Evolutionary conservation across 2,888 invertebrate species (phyloP).

Genomic region (Galeruca laticollis): DNA sequence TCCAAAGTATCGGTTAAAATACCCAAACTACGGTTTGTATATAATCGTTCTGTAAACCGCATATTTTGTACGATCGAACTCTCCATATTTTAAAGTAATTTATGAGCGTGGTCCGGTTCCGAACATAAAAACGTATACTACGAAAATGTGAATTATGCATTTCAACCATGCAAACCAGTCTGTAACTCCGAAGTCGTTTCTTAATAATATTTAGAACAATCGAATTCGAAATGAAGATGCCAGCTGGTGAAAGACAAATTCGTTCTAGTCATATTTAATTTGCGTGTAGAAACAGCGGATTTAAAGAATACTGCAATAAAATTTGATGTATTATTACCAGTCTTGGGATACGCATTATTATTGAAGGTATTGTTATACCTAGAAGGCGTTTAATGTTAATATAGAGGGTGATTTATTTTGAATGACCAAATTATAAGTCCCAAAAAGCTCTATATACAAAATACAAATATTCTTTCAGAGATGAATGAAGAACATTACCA

Average conservation of each 20-base stretch:
- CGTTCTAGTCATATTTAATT: background rate
- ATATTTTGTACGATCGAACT: slow-evolving; percentile 19
- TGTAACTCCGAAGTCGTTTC: background rate
- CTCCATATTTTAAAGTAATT: slow-evolving; percentile 27
- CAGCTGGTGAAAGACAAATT: background rate
- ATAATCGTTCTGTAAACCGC: slow-evolving; percentile 17
- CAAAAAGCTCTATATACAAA: too few relatives aligned
- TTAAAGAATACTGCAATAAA: too few relatives aligned
- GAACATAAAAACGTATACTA: slow-evolving; percentile 19
- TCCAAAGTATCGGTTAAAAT: background rate
- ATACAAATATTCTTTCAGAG: too few relatives aligned
- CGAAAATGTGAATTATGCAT: slow-evolving; percentile 27
- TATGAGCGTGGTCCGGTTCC: slow-evolving; percentile 23
- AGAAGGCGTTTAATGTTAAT: too few relatives aligned
- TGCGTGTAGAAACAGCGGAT: background rate
- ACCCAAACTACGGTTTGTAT: slow-evolving; percentile 7
- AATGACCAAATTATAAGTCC: too few relatives aligned
- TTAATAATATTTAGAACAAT: background rate
- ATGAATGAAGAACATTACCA: too few relatives aligned
- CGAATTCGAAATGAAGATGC: background rate
- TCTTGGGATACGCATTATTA: too few relatives aligned
- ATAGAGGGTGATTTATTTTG: too few relatives aligned
- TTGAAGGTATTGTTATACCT: too few relatives aligned
- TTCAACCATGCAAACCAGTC: slow-evolving; percentile 15
- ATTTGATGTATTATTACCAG: too few relatives aligned